These are phyloP conservation scores for Stenodema calcarata DNA, from an alignment of 2,888 invertebrate species.

Conservation along the genomic window DNA sequence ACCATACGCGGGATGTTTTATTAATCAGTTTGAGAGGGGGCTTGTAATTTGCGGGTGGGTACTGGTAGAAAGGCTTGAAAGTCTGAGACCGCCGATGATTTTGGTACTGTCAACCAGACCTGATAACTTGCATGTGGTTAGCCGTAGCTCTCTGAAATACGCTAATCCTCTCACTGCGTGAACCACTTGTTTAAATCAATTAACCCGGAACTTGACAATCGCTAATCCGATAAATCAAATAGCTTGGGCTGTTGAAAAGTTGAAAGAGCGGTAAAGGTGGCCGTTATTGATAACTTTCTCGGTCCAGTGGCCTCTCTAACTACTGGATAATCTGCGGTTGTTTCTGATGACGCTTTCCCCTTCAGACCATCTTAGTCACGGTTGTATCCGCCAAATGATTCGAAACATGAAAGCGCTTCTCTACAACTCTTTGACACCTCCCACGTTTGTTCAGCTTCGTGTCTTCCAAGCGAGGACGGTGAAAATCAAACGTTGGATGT, in stretches of 20 bases:
- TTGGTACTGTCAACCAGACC: too few species aligned
- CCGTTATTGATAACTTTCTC: conserved; percentile 44
- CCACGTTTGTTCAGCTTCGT: background rate
- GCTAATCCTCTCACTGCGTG: too few species aligned
- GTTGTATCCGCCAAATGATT: conserved; percentile 34
- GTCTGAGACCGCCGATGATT: too few species aligned
- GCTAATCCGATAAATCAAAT: background rate
- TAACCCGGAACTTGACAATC: background rate
- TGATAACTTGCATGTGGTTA: too few species aligned
- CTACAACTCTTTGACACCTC: background rate
- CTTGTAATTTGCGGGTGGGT: too few species aligned
- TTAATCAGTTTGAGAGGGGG: too few species aligned
- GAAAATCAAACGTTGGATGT: background rate
- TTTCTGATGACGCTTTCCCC: conserved; percentile 46
- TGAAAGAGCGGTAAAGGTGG: background rate
- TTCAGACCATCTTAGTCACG: conserved; percentile 44
- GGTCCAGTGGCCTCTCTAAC: conserved; percentile 39
- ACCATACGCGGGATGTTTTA: too few species aligned
- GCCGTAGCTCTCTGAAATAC: too few species aligned
- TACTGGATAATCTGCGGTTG: conserved; percentile 43
- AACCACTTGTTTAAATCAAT: background rate
- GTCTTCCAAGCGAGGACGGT: background rate
- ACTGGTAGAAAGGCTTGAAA: too few species aligned
- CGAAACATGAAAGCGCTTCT: conserved; percentile 36
- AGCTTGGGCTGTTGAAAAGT: background rate